These are phyloP conservation scores for Pyrgus malvae DNA, from an alignment of 2,888 invertebrate species.

Conservation along the genomic window DNA sequence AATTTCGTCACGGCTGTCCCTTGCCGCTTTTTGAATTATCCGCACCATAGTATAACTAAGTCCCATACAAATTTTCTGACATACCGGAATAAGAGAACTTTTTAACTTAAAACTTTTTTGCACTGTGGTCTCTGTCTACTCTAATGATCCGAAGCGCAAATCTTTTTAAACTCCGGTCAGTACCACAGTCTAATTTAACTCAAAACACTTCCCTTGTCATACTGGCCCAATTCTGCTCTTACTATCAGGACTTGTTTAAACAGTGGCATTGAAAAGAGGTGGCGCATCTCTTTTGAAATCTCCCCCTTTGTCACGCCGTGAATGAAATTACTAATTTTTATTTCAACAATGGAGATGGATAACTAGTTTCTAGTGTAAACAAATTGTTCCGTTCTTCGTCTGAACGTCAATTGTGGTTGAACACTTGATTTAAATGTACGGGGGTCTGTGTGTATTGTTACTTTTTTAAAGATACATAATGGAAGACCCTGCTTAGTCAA, in stretches of 20 bases:
- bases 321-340: conserved; percentile 63
- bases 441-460: conserved; percentile 17
- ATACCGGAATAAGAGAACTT: conserved; percentile 29
- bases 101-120: conserved; percentile 27
- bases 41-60: conserved; percentile 35
- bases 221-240: background rate
- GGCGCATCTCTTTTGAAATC: conserved; percentile 35
- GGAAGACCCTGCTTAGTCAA: background rate
- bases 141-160: background rate
- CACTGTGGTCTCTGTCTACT: conserved; percentile 37
- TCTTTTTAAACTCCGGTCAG: conserved; percentile 9
- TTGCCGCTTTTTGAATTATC: conserved; percentile 29
- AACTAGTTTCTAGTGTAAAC: conserved; percentile 76
- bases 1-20: conserved; percentile 71
- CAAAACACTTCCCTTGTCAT: conserved; percentile 30
- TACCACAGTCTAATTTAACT: conserved; percentile 31
- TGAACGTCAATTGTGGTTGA: conserved; percentile 25
- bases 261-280: conserved; percentile 21
- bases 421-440: conserved; percentile 24
- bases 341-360: conserved; percentile 67
- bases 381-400: conserved; percentile 64
- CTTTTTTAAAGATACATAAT: conserved; percentile 16
- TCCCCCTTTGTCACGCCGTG: conserved; percentile 54
- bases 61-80: background rate
- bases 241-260: background rate